A percentile compares a stretch with the other conserved stretches of the same genome.
Evolutionary conservation across 2,888 invertebrate species (phyloP).

Genomic region (Diaphora mendica): DNA sequence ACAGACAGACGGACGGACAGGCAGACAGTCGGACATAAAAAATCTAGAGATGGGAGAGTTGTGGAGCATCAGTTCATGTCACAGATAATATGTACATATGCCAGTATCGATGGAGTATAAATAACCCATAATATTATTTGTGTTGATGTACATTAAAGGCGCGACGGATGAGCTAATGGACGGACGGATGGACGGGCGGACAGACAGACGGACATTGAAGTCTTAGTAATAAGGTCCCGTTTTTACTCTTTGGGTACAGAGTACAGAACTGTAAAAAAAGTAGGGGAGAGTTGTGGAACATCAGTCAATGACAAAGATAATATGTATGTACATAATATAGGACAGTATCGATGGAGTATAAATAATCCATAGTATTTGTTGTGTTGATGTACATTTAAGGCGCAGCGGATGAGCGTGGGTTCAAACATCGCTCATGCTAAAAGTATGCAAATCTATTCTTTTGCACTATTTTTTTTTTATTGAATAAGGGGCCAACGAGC

Average conservation of each 20-base stretch:
- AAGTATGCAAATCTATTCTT: background rate
- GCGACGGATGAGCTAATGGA: background rate
- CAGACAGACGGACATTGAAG: too few relatives aligned
- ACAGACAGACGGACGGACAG: too few relatives aligned
- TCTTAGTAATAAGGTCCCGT: too few relatives aligned
- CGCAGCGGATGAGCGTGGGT: background rate
- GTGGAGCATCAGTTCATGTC: background rate
- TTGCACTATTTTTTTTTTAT: background rate
- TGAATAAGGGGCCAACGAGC: too few relatives aligned
- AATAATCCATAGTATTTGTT: background rate
- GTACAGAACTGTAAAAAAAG: too few relatives aligned
- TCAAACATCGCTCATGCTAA: background rate
- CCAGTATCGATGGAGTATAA: background rate
- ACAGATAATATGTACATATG: background rate
- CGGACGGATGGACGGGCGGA: too few relatives aligned
- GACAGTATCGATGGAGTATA: background rate
- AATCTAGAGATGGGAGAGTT: background rate
- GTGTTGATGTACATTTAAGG: background rate
- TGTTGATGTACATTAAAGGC: background rate
- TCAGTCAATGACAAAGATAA: background rate
- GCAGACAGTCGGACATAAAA: too few relatives aligned
- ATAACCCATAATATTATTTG: background rate
- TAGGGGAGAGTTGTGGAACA: background rate
- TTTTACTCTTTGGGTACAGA: too few relatives aligned
- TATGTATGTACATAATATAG: background rate